Conservation (phyloP, 92 coral and sea anemone species). For the Epizoanthus scotinus region DNA sequence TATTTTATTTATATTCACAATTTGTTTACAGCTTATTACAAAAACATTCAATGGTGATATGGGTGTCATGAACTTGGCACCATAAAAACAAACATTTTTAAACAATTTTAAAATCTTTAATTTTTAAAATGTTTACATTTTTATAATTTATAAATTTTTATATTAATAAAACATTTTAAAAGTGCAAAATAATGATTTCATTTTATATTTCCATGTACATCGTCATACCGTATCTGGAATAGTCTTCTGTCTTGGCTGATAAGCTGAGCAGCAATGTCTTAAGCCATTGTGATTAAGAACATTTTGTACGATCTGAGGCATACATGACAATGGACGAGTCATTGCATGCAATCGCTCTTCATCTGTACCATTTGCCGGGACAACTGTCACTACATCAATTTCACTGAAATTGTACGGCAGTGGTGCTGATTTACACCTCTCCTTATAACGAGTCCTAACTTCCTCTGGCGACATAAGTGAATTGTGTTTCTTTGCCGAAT, state of each 20-base stretch:
- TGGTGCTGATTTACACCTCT: constrained; percentile 89
- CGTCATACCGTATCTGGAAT: constrained; percentile 74
- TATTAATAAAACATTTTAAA: no score
- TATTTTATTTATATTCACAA: no score
- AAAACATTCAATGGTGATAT: no score
- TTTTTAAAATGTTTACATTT: no score
- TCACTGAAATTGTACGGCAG: constrained; percentile 79
- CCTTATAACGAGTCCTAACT: constrained; percentile 57
- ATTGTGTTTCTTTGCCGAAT: constrained; percentile 66
- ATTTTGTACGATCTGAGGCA: constrained; percentile 85
- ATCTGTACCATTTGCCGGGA: constrained; percentile 75
- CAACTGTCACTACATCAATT: constrained; percentile 59
- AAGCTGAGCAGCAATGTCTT: constrained; percentile 89
- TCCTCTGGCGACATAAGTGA: constrained; percentile 76
- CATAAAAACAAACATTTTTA: no score
- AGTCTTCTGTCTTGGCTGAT: constrained; percentile 62
- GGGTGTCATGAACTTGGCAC: no score
- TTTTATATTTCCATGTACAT: no score
- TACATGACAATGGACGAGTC: constrained; percentile 84
- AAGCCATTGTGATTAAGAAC: constrained; percentile 82
- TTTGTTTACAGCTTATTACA: no score
- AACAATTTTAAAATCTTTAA: no score
- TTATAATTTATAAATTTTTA: no score
- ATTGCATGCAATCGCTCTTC: constrained; percentile 67
- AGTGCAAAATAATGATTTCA: no score